A percentile compares a stretch with the other conserved stretches of the same genome.
Conservation (phyloP, 2,113 vertebrate genomes). For the Zingel zingel region DNA sequence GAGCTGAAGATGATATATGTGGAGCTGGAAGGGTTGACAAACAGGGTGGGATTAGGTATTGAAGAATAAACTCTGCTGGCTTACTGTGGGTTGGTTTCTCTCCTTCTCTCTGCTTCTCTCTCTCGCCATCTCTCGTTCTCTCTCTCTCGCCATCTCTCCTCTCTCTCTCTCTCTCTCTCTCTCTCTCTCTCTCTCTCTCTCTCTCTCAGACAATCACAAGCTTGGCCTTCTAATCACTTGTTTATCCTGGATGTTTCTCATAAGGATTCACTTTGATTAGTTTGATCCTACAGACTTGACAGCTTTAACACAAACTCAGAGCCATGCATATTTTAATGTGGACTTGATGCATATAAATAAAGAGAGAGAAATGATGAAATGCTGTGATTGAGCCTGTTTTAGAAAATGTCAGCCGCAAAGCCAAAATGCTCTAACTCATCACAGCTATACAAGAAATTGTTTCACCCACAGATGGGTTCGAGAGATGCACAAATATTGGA, state of each 20-base stretch:
- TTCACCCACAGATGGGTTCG: conserved; percentile 15
- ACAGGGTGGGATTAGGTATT: conserved; percentile 61
- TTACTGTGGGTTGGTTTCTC: conserved; percentile 28
- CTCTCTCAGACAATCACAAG: conserved; percentile 52
- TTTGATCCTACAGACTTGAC: conserved; percentile 63
- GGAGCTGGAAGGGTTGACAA: conserved; percentile 57
- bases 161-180: neutral
- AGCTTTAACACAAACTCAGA: conserved; percentile 62
- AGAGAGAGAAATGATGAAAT: conserved; percentile 53
- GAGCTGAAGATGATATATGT: conserved; percentile 57
- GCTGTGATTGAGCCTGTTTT: conserved; percentile 35
- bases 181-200: neutral
- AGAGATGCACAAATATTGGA: conserved; percentile 34
- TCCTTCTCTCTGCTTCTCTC: neutral
- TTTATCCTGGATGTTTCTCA: conserved; percentile 64
- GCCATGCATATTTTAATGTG: conserved; percentile 68
- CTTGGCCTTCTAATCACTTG: conserved; percentile 64
- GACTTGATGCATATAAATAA: conserved; percentile 52
- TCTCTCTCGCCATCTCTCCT: neutral
- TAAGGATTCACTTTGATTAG: conserved; percentile 69
- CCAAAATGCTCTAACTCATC: conserved; percentile 31
- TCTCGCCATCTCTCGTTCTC: neutral
- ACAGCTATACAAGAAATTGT: conserved; percentile 12
- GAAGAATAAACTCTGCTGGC: conserved; percentile 48
- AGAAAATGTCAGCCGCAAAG: conserved; percentile 29